Evolutionary conservation across 2,888 invertebrate species (phyloP).

Genomic region (Euclidia mi): DNA sequence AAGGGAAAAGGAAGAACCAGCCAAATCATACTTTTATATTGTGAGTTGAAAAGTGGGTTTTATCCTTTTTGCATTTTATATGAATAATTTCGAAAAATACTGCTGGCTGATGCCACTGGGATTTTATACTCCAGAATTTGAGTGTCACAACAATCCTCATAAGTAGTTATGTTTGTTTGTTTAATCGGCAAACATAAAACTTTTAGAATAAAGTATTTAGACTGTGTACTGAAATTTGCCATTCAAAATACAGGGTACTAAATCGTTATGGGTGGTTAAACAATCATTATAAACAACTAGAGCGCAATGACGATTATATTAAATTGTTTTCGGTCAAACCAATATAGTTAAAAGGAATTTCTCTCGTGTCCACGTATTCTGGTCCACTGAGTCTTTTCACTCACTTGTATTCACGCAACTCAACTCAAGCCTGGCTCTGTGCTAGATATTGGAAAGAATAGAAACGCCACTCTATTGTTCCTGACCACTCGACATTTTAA

Average conservation of each 20-base stretch:
- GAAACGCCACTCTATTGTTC: slow-evolving; percentile 33
- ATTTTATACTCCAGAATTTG: too few relatives aligned
- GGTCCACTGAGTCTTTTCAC: slow-evolving; percentile 66
- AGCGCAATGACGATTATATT: slow-evolving; percentile 26
- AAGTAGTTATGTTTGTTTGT: too few relatives aligned
- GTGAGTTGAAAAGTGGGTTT: neutral
- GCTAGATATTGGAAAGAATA: slow-evolving; percentile 68
- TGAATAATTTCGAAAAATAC: neutral
- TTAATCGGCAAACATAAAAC: too few relatives aligned
- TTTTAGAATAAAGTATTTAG: too few relatives aligned
- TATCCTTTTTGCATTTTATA: neutral
- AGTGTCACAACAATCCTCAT: too few relatives aligned
- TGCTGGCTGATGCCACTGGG: slow-evolving; percentile 16
- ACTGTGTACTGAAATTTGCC: neutral
- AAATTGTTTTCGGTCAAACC: slow-evolving; percentile 34
- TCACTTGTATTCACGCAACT: slow-evolving; percentile 43
- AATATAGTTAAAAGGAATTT: slow-evolving; percentile 41
- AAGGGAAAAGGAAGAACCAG: slow-evolving; percentile 10
- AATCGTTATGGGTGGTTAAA: slow-evolving; percentile 11
- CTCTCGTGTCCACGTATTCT: slow-evolving; percentile 60
- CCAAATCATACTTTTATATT: neutral
- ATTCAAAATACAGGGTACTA: slow-evolving; percentile 17
- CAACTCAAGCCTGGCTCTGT: slow-evolving; percentile 47
- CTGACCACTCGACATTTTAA: slow-evolving; percentile 9
- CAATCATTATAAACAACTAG: slow-evolving; percentile 18